Conservation (phyloP, 2,797 vertebrate genomes). For the Clarias pachynema region DNA sequence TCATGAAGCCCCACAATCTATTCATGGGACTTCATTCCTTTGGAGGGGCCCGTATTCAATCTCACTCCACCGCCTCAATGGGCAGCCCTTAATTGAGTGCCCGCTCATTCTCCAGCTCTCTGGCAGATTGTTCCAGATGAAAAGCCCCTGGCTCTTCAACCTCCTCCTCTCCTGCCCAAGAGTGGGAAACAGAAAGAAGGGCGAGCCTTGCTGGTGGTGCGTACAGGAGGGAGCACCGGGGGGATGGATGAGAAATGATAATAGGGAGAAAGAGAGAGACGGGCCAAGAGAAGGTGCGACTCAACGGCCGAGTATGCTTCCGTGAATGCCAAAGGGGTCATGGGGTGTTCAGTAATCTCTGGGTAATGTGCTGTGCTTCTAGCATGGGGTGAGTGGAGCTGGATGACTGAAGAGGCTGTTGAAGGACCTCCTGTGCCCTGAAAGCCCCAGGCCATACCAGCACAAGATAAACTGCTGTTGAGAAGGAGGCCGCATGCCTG, state of each 20-base stretch:
- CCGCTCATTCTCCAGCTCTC: constrained; percentile 85
- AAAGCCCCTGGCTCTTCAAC: constrained; percentile 80
- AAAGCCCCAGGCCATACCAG: constrained; percentile 50
- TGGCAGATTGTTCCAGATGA: constrained; percentile 81
- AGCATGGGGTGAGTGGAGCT: constrained; percentile 45
- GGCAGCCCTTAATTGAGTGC: constrained; percentile 95
- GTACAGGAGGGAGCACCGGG: constrained; percentile 73
- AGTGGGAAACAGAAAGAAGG: constrained; percentile 79
- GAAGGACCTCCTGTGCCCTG: constrained; percentile 43
- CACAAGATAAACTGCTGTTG: constrained; percentile 57
- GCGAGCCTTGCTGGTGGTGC: constrained; percentile 81
- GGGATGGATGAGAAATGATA: constrained; percentile 57
- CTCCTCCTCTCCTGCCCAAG: constrained; percentile 79
- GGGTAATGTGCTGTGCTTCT: constrained; percentile 54
- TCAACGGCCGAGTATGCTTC: constrained; percentile 57
- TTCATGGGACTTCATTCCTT: constrained; percentile 88
- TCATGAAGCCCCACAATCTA: constrained; percentile 85
- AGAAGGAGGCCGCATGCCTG: constrained; percentile 49
- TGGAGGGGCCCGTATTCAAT: constrained; percentile 85
- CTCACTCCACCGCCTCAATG: constrained; percentile 80
- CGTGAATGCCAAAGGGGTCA: constrained; percentile 46
- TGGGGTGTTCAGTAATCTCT: constrained; percentile 69
- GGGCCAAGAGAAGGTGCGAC: constrained; percentile 49
- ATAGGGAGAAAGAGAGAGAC: constrained; percentile 49
- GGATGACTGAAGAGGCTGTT: constrained; percentile 43